A percentile compares a stretch with the other conserved stretches of the same genome.
Conservation (phyloP, 2,888 invertebrate species). For the Synanthedon andrenaeformis region DNA sequence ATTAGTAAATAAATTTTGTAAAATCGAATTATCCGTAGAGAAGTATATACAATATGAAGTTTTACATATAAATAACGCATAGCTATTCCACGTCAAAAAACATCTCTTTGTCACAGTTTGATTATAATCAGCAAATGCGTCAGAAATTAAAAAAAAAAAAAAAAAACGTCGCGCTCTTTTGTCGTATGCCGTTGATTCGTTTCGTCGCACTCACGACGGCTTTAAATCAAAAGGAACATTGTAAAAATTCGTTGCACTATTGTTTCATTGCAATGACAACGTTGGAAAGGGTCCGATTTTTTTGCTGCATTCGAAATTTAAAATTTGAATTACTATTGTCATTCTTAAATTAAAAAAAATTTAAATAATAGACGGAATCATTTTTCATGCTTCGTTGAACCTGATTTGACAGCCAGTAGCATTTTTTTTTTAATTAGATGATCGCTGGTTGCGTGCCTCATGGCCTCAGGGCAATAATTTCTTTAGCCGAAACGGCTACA, state of each 20-base stretch:
- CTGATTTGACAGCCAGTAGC: slow-evolving; percentile 60
- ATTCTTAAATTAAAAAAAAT: slow-evolving; percentile 53
- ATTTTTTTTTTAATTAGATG: slow-evolving; percentile 16
- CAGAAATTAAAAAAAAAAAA: neutral
- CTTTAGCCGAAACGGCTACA: slow-evolving; percentile 11
- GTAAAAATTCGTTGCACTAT: slow-evolving; percentile 49
- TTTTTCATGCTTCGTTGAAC: slow-evolving; percentile 69
- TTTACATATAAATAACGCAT: too few relatives aligned
- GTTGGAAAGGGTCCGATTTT: slow-evolving; percentile 33
- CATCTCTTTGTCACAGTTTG: slow-evolving; percentile 19
- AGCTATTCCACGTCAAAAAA: too few relatives aligned
- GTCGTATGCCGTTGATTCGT: slow-evolving; percentile 23
- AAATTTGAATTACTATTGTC: slow-evolving; percentile 53
- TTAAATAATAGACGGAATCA: slow-evolving; percentile 35
- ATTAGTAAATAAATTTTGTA: too few relatives aligned
- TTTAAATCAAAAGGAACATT: slow-evolving; percentile 59
- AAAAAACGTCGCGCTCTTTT: too few relatives aligned
- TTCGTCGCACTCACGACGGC: slow-evolving; percentile 33
- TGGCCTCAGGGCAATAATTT: slow-evolving; percentile 22
- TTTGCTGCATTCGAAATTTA: slow-evolving; percentile 50
- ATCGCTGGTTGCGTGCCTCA: slow-evolving; percentile 22
- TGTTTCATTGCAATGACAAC: slow-evolving; percentile 57
- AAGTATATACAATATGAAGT: too few relatives aligned
- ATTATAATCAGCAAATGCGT: slow-evolving; percentile 28
- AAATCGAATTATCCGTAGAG: too few relatives aligned